These are phyloP conservation scores for Montipora cactus DNA, from an alignment of 64 coral and sea anemone genomes.

Conservation along the genomic window DNA sequence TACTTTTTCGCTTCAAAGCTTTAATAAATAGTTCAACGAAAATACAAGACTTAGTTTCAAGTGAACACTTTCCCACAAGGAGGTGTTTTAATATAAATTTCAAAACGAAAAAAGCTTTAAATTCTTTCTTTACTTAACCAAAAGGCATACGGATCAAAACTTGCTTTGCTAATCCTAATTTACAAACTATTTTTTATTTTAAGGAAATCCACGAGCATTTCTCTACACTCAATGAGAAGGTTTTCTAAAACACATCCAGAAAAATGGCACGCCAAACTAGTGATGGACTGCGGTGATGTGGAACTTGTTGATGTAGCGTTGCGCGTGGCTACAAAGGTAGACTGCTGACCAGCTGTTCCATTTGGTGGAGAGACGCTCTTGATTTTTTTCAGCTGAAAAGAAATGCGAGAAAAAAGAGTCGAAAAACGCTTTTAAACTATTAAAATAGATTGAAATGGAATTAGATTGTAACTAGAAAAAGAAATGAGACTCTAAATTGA, in stretches of 20 bases:
- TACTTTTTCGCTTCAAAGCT: neutral
- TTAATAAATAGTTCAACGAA: neutral
- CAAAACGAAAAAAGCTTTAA: neutral
- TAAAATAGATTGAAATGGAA: too few species aligned
- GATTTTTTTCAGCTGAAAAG: conserved; percentile 17
- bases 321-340: neutral
- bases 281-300: neutral
- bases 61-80: neutral
- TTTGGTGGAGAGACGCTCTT: neutral
- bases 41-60: neutral
- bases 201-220: conserved; percentile 2
- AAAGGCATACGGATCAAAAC: too few species aligned
- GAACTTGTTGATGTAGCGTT: neutral
- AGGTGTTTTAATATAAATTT: neutral
- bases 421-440: too few species aligned
- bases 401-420: neutral
- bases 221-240: neutral
- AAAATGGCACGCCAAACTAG: conserved; percentile 7
- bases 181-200: conserved; percentile 6
- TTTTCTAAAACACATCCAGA: conserved; percentile 4
- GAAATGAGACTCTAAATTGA: too few species aligned
- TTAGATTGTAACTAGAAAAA: too few species aligned
- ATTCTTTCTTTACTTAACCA: too few species aligned
- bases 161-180: neutral
- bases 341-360: neutral